Conservation (phyloP, 2,113 vertebrate species). For the Holacanthus passer region DNA sequence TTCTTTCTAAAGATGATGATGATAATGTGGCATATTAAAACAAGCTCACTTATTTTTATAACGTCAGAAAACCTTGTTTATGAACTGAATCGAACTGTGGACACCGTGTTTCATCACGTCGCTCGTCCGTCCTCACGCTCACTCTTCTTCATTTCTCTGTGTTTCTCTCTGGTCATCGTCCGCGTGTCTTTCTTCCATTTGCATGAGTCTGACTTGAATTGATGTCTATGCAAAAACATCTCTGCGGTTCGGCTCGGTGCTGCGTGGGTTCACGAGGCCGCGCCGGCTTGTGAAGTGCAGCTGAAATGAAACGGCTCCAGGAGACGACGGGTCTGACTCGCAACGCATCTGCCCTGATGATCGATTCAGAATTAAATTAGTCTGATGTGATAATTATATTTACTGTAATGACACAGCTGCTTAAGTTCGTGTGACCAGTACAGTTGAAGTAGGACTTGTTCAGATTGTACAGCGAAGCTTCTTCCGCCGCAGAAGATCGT, state of each 20-base stretch:
- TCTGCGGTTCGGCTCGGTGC: conserved; percentile 55
- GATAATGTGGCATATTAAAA: conserved; percentile 67
- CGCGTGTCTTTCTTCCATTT: conserved; percentile 62
- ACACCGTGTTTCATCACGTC: conserved; percentile 41
- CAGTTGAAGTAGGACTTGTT: background rate
- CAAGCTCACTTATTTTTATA: conserved; percentile 84
- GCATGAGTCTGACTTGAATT: conserved; percentile 82
- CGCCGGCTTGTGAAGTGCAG: conserved; percentile 31
- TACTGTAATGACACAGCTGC: background rate
- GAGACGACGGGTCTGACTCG: background rate
- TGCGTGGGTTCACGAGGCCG: conserved; percentile 36
- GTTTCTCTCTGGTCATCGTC: conserved; percentile 14
- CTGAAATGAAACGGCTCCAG: conserved; percentile 67
- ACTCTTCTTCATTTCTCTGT: background rate
- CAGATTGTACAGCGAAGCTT: too few species aligned
- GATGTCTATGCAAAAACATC: conserved; percentile 84
- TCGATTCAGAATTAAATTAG: background rate
- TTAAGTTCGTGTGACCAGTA: background rate
- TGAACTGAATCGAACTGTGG: conserved; percentile 57
- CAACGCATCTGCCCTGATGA: background rate
- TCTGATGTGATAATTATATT: background rate
- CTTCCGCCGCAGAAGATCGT: too few species aligned
- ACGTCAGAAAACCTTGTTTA: conserved; percentile 64
- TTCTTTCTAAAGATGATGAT: conserved; percentile 50
- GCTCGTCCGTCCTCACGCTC: conserved; percentile 22